Conservation (phyloP, 2,113 vertebrate genomes). For the Anthoscopus minutus region DNA sequence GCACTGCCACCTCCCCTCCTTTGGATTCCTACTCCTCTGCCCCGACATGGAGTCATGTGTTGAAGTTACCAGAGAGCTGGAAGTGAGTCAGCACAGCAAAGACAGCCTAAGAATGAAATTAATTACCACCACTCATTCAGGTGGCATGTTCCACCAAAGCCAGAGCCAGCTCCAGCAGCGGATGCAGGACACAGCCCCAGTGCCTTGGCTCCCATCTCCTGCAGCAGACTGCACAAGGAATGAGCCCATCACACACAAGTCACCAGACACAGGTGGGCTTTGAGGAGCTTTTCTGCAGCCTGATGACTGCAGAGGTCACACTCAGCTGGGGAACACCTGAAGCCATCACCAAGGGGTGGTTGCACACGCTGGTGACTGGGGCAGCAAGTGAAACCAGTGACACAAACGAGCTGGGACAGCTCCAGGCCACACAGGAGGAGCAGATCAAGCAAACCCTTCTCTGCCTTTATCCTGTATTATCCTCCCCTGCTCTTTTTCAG, state of each 20-base stretch:
- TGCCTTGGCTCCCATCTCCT: neutral
- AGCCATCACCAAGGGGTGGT: rapidly evolving
- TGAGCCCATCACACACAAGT: rapidly evolving
- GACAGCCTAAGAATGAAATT: neutral
- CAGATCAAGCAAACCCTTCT: neutral
- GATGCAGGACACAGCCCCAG: neutral
- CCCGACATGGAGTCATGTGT: neutral
- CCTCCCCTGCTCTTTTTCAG: neutral
- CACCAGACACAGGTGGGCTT: neutral
- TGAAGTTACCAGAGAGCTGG: neutral
- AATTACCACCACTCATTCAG: neutral
- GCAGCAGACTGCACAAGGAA: neutral
- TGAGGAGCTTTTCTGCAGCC: neutral
- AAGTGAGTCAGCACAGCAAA: slow-evolving; percentile 50
- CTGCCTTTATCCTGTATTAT: neutral
- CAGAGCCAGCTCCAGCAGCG: neutral
- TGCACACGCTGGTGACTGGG: rapidly evolving
- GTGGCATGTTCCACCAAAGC: neutral
- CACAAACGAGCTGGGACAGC: neutral
- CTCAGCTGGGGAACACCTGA: neutral
- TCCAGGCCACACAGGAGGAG: rapidly evolving
- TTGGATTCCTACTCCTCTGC: neutral
- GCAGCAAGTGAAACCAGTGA: neutral
- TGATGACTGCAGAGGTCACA: rapidly evolving
- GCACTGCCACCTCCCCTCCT: neutral